Conservation (phyloP, 1,140 invertebrate genomes). For the Octopus bimaculoides region DNA sequence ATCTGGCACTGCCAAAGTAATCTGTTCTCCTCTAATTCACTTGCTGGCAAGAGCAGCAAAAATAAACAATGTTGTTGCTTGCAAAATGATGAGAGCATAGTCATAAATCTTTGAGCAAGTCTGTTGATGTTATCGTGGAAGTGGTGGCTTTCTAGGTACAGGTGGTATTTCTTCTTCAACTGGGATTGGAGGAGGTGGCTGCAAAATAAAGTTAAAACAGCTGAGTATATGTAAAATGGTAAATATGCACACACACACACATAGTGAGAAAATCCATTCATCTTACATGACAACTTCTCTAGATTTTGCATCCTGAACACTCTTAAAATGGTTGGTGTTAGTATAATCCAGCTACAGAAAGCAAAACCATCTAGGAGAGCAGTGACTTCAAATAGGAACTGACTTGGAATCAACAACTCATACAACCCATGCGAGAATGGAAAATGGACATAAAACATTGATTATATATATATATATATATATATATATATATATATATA, state of each 20-base stretch:
- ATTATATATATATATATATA: no score
- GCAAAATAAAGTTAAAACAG: slow-evolving; percentile 18
- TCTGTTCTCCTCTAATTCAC: no score
- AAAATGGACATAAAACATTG: no score
- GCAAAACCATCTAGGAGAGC: slow-evolving; percentile 5
- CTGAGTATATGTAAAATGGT: neutral
- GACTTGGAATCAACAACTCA: no score
- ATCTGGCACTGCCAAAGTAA: no score
- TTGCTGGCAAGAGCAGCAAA: no score
- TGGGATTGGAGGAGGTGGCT: slow-evolving; percentile 29
- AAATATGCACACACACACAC: neutral
- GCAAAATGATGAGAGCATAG: no score
- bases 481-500: no score
- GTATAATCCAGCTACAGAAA: slow-evolving; percentile 5
- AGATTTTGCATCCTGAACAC: slow-evolving; percentile 9
- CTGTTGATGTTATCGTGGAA: slow-evolving; percentile 17
- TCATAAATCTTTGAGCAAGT: neutral
- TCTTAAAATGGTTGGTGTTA: slow-evolving; percentile 11
- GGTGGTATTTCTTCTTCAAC: slow-evolving; percentile 24
- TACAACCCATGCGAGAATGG: no score
- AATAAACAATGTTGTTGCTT: no score
- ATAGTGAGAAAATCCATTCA: slow-evolving; percentile 5
- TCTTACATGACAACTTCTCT: neutral
- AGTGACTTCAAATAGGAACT: neutral
- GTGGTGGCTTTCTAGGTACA: slow-evolving; percentile 26